Evolutionary conservation across 37 sponge, comb jelly and placozoan species (phyloP).

Genomic region (Aphrocallistes beatrix): DNA sequence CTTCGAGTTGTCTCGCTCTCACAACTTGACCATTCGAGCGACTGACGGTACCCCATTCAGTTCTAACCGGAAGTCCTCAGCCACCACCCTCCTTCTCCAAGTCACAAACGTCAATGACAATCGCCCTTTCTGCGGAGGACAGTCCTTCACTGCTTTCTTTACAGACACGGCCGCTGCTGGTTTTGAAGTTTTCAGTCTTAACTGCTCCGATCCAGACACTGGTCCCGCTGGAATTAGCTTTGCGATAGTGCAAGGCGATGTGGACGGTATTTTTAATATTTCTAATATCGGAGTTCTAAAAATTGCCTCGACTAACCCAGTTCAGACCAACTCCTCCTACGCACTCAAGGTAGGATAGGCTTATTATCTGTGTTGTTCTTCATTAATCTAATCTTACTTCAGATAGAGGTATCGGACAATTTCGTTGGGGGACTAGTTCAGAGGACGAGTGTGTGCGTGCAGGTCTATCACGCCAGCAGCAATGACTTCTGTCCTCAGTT

Average conservation of each 20-base stretch:
- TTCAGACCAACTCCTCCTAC: too few relatives aligned
- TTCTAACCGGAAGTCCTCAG: background rate
- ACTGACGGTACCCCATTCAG: conserved; percentile 2
- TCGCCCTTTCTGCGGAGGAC: background rate
- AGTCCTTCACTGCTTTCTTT: background rate
- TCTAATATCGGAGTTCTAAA: background rate
- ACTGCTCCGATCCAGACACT: background rate
- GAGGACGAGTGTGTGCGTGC: background rate
- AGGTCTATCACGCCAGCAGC: background rate
- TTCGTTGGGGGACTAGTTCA: background rate
- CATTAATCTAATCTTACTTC: background rate
- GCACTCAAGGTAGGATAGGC: too few relatives aligned
- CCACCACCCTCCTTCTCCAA: background rate
- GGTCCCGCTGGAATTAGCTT: background rate
- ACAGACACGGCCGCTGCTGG: background rate
- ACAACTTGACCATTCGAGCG: background rate
- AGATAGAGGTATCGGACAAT: background rate
- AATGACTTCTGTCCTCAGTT: conserved; percentile 13
- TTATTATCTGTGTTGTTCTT: background rate
- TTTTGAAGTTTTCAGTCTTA: background rate
- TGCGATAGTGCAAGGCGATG: background rate
- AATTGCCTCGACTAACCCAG: too few relatives aligned
- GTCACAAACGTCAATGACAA: background rate
- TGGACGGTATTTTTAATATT: background rate
- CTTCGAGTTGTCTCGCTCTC: background rate